These are phyloP conservation scores for Pterocles orientalis DNA, from an alignment of 2,113 vertebrate species.

Conservation along the genomic window DNA sequence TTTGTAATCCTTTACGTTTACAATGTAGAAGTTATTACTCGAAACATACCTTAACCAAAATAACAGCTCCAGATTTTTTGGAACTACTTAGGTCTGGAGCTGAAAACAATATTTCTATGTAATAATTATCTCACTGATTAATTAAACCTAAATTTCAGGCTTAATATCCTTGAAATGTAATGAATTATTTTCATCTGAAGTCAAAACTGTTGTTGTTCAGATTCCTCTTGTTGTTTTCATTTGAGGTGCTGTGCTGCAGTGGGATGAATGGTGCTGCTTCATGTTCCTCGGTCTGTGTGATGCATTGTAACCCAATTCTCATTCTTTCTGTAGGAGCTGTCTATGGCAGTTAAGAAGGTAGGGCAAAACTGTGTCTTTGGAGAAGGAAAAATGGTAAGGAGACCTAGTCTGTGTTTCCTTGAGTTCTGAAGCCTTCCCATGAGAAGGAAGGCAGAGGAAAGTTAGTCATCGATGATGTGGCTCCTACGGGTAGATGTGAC, in stretches of 20 bases:
- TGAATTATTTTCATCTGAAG: neutral
- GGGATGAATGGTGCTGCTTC: neutral
- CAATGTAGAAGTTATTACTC: neutral
- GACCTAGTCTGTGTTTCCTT: neutral
- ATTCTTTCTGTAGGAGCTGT: neutral
- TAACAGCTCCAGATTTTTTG: neutral
- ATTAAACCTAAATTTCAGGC: neutral
- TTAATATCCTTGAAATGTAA: neutral
- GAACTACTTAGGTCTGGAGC: neutral
- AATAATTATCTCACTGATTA: neutral
- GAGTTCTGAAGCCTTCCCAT: neutral
- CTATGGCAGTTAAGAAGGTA: neutral
- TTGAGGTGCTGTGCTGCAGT: neutral
- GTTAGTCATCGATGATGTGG: neutral
- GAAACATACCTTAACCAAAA: neutral
- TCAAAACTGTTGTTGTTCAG: neutral
- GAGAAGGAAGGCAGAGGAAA: neutral
- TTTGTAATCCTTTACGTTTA: neutral
- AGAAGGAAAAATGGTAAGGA: neutral
- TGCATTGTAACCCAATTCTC: neutral
- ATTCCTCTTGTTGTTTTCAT: neutral
- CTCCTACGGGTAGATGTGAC: neutral
- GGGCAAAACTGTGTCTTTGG: neutral
- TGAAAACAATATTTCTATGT: neutral
- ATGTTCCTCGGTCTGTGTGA: neutral